Conservation (phyloP, 1,140 invertebrate genomes). For the Ephestia elutella region DNA sequence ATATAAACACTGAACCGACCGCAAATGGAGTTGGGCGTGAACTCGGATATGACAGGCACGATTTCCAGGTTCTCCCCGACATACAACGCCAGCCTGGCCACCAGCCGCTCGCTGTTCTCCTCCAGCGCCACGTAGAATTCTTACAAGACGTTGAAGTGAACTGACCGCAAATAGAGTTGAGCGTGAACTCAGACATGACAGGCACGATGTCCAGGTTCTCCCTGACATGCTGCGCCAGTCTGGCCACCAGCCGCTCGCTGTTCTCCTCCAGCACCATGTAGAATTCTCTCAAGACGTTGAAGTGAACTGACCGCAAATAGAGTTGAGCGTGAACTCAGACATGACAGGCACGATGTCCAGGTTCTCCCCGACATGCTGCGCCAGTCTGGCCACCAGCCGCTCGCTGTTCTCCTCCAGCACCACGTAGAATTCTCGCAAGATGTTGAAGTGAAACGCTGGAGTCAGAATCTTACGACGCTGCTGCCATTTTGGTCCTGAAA, state of each 20-base stretch:
- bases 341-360: conserved; percentile 36
- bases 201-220: conserved; percentile 30
- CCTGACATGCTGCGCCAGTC: conserved; percentile 22
- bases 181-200: conserved; percentile 34
- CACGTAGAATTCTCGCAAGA: conserved; percentile 81
- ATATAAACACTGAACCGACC: conserved; percentile 49
- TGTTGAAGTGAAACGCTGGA: conserved; percentile 89
- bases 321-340: conserved; percentile 34
- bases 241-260: conserved; percentile 28
- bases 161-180: conserved; percentile 57
- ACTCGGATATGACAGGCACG: conserved; percentile 32
- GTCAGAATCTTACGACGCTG: conserved; percentile 84
- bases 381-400: conserved; percentile 28
- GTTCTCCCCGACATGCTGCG: conserved; percentile 21
- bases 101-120: conserved; percentile 36
- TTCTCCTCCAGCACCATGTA: conserved; percentile 40
- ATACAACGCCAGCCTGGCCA: conserved; percentile 24
- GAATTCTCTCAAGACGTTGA: conserved; percentile 71
- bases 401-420: conserved; percentile 44
- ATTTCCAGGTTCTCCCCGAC: conserved; percentile 28
- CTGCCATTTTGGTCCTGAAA: conserved; percentile 82
- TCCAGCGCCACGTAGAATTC: conserved; percentile 73
- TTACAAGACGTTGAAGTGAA: too few relatives aligned
- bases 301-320: conserved; percentile 52
- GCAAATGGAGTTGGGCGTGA: conserved; percentile 44